Evolutionary conservation across 2,888 invertebrate species (phyloP), one percentile per base, ranked within the genome.

Genomic region (Ceramica pisi): DNA sequence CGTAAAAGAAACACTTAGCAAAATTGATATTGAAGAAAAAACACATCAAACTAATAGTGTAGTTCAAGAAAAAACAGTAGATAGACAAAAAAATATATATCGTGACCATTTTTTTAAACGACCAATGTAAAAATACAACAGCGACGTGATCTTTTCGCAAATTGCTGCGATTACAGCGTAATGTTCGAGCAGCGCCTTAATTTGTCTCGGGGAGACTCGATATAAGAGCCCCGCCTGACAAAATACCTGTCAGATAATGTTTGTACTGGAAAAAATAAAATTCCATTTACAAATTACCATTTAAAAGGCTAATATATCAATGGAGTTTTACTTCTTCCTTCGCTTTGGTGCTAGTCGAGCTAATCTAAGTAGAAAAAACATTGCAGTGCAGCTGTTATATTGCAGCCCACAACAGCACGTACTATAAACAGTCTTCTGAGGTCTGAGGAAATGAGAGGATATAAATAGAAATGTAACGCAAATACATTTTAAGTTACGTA

Each of bases 111-210:
- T 87, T 90, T 90, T 89, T 86, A 86, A 87, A 88, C 76, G 85
- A 83, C 86, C 85, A 80, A 66, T 80, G 83, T 88, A 88, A 89
- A 85, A 87, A 87, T 88, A 87, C 86, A 88, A 83, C 82, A 82
- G 76, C 81, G 86, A 89, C 90, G 90, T 88, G 90, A 90, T 90
- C 88, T 88, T 87, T 83, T 83, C 88, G 83, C 88, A 90, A 91
- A 91, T 91, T 88, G 90, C 88, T 81, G 82, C 90, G 89, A 91
- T 92, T 90, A 90, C 87, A 74, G 76, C 75, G 78, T 79, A 85
- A 85, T 82, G 84, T 80, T 80, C 78, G 82, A 80, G 77, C 81
- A 82, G 79, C 79, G 83, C 86, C 86, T 85, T 88, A 86, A 88
- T 88, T 88, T 83, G 87, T 85, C 86, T 85, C 84, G 65, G 72